phyloP scores from a whole-genome alignment of 2,888 invertebrate species.

The Heliconius cydno region DNA sequence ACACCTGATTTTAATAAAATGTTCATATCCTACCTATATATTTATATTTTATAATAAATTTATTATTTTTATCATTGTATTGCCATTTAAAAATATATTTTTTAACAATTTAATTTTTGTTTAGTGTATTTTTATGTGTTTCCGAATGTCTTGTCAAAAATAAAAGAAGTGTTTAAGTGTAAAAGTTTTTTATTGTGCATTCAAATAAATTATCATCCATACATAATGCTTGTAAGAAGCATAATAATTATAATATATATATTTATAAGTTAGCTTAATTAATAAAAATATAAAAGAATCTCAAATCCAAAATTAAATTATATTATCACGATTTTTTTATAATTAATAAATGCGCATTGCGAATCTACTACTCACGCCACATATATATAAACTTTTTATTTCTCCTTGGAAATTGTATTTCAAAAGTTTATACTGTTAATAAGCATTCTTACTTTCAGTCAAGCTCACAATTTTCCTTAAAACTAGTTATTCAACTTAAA shows the following conservation, averaged over 20 bases:
- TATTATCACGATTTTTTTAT: constrained; percentile 61
- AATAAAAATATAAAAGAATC: constrained; percentile 57
- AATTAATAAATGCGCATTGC: constrained; percentile 71
- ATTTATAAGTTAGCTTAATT: constrained; percentile 71
- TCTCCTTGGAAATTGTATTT: constrained; percentile 55
- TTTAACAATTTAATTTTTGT: not conserved
- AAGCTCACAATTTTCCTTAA: constrained; percentile 56
- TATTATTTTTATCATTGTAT: constrained; percentile 6
- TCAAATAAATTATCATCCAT: constrained; percentile 41
- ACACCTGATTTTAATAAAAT: not conserved
- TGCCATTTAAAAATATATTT: constrained; percentile 7
- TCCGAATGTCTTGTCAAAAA: constrained; percentile 17
- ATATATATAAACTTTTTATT: constrained; percentile 60
- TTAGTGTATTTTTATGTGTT: not conserved
- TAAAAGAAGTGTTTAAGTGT: constrained; percentile 36
- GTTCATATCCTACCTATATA: not conserved
- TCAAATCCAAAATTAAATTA: constrained; percentile 51
- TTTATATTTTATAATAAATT: not conserved
- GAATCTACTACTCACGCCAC: constrained; percentile 52
- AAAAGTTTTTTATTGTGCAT: constrained; percentile 47
- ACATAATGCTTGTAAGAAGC: constrained; percentile 42
- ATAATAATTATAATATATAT: constrained; percentile 46
- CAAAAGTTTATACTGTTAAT: constrained; percentile 66
- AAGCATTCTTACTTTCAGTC: constrained; percentile 50
- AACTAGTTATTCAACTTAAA: constrained; percentile 49